phyloP scores from a whole-genome alignment of 2,113 vertebrate species.

The Mastomys coucha region DNA sequence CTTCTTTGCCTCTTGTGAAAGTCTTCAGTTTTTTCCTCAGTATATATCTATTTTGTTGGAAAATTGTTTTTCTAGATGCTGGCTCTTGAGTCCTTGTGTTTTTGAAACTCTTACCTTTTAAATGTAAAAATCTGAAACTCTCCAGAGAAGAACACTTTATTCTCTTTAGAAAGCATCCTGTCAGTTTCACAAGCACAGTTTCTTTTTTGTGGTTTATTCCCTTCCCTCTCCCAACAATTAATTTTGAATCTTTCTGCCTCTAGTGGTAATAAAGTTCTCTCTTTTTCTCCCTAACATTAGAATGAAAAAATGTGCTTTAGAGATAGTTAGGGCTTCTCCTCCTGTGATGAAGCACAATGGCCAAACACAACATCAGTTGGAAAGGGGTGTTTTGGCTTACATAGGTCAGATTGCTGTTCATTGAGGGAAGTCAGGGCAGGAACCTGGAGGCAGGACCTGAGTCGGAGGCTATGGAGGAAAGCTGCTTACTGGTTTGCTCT shows the following conservation, averaged over 20 bases:
- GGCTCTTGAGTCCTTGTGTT: conserved; percentile 47
- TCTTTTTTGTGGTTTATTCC: not conserved
- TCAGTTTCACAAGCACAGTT: conserved; percentile 20
- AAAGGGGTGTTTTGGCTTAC: not conserved
- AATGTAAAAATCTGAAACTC: conserved; percentile 44
- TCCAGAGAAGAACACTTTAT: conserved; percentile 36
- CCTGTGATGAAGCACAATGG: not conserved
- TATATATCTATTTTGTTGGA: not conserved
- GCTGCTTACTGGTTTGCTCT: not conserved
- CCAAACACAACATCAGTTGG: not conserved
- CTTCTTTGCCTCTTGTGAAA: not conserved
- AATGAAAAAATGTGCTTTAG: conserved; percentile 14
- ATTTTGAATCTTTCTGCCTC: conserved; percentile 10
- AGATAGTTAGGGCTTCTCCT: not conserved
- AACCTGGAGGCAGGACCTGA: not conserved
- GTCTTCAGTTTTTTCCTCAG: not conserved
- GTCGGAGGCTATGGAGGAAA: not conserved
- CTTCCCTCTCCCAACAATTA: conserved; percentile 2
- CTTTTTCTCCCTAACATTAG: not conserved
- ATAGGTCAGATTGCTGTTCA: not conserved
- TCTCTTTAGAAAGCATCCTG: conserved; percentile 53
- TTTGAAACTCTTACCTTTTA: conserved; percentile 64
- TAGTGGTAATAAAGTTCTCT: conserved; percentile 9
- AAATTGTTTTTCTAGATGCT: conserved; percentile 35
- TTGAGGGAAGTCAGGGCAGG: not conserved